phyloP scores from a whole-genome alignment of 2,797 vertebrate species.

The Choloepus didactylus region DNA sequence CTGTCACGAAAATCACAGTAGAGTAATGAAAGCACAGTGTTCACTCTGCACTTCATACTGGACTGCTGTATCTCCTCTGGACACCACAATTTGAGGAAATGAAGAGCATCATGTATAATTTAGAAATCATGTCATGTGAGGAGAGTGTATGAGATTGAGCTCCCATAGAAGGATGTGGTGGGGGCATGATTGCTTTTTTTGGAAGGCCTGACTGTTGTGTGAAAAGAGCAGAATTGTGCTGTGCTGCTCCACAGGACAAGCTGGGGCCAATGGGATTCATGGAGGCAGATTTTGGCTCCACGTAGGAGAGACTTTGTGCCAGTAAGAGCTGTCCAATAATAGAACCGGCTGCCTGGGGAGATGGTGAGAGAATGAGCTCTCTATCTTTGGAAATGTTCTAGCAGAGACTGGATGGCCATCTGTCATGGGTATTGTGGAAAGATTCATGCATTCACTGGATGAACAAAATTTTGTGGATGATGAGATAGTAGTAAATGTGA shows the following conservation, averaged over 20 bases:
- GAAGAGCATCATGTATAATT: not conserved
- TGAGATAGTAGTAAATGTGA: conserved; percentile 67
- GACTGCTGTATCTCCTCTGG: not conserved
- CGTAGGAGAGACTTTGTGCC: conserved; percentile 71
- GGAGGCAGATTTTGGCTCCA: conserved; percentile 80
- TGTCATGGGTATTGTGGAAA: conserved; percentile 81
- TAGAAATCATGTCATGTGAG: not conserved
- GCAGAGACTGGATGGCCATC: conserved; percentile 82
- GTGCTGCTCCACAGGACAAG: conserved; percentile 51
- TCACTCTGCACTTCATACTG: not conserved
- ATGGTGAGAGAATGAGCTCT: conserved; percentile 71
- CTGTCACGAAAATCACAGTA: not conserved
- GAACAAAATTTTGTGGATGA: conserved; percentile 67
- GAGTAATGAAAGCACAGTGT: not conserved
- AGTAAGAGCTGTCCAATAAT: conserved; percentile 82
- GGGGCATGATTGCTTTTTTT: conserved; percentile 31
- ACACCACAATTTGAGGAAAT: not conserved
- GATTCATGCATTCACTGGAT: conserved; percentile 72
- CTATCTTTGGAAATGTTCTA: conserved; percentile 86
- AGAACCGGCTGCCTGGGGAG: conserved; percentile 84
- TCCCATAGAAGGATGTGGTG: not conserved
- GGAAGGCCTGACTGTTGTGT: not conserved
- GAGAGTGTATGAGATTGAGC: not conserved
- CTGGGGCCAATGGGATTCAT: conserved; percentile 65
- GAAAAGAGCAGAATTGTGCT: conserved; percentile 22